Evolutionary conservation across 2,113 vertebrate species (phyloP), one percentile per base, ranked within the genome.

Genomic region (Stigmatopora nigra): DNA sequence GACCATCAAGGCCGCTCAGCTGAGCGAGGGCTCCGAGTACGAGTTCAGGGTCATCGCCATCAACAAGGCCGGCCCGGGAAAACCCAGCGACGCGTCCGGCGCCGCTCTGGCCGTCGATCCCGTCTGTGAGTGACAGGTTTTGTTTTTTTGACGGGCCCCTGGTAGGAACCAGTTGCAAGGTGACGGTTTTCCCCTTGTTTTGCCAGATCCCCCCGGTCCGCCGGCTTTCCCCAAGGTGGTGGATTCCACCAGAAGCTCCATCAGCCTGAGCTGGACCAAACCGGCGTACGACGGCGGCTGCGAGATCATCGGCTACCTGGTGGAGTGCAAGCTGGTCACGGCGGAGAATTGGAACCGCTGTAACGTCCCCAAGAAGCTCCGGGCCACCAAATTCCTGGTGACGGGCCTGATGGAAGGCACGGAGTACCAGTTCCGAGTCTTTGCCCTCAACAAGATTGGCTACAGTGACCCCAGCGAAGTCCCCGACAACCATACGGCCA

Each of bases 221-320:
- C 97, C 97, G 73, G 94, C 95, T 70, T 99, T 97, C 86, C 97
- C 97, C 0, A 99, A 99, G 78, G 94, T 95, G 11, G 80, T 95
- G 65, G 97, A 99, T 71, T 95, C 93, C 58, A 99, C 95, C 53
- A 93, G 84, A 70, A 94, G 87, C 71, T 93, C 94, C 0, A 90
- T 98, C 81, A 97, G 92, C 84, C 86, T 99, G 0, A 93, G 93
- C 31, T 99, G 97, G 97, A 91, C 93, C 80, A 99, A 98, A 71
- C 97, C 97, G 61, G 97, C 97, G 1, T 99, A 93, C 61, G 97
- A 99, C 9, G 97, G 97, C 13, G 97, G 97, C 67, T 98, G 96
- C 69, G 95, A 97, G 70, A 98, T 99, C 82, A 91, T 93, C 36
- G 97, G 97, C 72, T 99, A 98, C 71, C 87, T 98, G 22, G 95